Conservation (phyloP, 37 sponge, comb jelly and placozoan species). For the Spongilla lacustris region DNA sequence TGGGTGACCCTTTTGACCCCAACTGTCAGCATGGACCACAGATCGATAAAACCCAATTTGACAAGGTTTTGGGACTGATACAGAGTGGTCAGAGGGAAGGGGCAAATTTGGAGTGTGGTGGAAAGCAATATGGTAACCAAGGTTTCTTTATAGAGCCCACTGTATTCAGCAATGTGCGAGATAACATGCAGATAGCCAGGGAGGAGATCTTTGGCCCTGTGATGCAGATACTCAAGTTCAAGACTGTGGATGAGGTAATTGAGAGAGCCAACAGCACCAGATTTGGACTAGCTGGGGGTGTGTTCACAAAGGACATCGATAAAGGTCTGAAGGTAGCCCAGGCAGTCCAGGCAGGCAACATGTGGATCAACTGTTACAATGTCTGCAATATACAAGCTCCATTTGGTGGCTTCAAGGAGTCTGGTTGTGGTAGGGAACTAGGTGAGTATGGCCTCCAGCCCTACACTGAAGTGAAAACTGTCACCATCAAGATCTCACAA, state of each 20-base stretch:
- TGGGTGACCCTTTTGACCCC: constrained; percentile 79
- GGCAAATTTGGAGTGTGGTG: constrained; percentile 86
- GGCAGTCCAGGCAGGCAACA: constrained; percentile 78
- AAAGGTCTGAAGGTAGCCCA: constrained; percentile 74
- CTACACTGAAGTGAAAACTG: constrained; percentile 89
- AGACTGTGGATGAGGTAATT: constrained; percentile 86
- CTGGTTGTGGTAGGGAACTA: constrained; percentile 90
- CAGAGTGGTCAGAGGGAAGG: constrained; percentile 87
- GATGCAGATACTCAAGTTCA: constrained; percentile 93
- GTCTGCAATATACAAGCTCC: constrained; percentile 69
- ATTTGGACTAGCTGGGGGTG: constrained; percentile 87
- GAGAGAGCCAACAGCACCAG: constrained; percentile 85
- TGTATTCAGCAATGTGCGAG: constrained; percentile 84
- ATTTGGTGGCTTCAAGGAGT: constrained; percentile 94
- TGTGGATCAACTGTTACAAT: constrained; percentile 90
- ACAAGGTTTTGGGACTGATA: constrained; percentile 87
- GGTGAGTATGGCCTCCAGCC: constrained; percentile 91
- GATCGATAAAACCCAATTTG: constrained; percentile 84
- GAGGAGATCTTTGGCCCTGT: constrained; percentile 97
- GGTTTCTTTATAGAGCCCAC: constrained; percentile 94
- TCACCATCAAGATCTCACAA: constrained; percentile 61
- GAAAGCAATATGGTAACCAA: constrained; percentile 79
- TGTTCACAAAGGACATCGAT: constrained; percentile 81
- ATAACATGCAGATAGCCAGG: constrained; percentile 89
- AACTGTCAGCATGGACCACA: constrained; percentile 84